Evolutionary conservation across 1,140 invertebrate genomes (phyloP), one percentile per base, ranked within the genome.

Genomic region (Drosophila sp.): DNA sequence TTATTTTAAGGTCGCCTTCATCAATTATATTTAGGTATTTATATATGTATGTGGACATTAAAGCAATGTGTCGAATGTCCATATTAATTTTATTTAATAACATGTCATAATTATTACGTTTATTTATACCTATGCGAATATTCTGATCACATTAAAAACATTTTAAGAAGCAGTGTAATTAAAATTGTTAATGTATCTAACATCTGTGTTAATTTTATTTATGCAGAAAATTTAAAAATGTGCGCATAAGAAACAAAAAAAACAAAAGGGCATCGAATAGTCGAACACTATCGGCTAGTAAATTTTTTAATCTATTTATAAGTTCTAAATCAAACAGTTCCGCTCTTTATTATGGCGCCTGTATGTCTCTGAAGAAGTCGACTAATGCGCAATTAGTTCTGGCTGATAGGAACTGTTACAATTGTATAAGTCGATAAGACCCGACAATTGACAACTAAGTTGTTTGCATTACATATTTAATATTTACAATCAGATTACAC

Each of bases 331-430:
- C 4, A n/a, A 34, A 45, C 13, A 14, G 36, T 41, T 56, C 11
- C 14, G 46, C 25, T 66, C 58, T 25, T 25, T 21, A 14, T 48
- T 45, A 4, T 34, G 65, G 56, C 65, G 46, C 56, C 65, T 0
- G 0, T 11, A n/a, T n/a, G 56, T 69, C 56, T 69, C 18, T n/a
- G 5, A 51, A 41, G 13, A 51, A 67, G 5, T 40, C 27, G 32
- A 51, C 13, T 29, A 59, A 38, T 48, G 43, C 63, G 21, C 11
- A 32, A 25, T 9, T 53, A 53, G 0, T 34, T 14, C 4, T 0
- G 18, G 11, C 56, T 62, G 66, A 62, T 53, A 69, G 61, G 46
- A 32, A 29, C 9, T 53, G 0, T 45, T 45, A 27, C 18, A 36
- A 36, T 36, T 7, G 27, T 66, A 46, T 29, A 34, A 53, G 38